Evolutionary conservation across 2,113 vertebrate genomes (phyloP).

Genomic region (Xyrauchen texanus): DNA sequence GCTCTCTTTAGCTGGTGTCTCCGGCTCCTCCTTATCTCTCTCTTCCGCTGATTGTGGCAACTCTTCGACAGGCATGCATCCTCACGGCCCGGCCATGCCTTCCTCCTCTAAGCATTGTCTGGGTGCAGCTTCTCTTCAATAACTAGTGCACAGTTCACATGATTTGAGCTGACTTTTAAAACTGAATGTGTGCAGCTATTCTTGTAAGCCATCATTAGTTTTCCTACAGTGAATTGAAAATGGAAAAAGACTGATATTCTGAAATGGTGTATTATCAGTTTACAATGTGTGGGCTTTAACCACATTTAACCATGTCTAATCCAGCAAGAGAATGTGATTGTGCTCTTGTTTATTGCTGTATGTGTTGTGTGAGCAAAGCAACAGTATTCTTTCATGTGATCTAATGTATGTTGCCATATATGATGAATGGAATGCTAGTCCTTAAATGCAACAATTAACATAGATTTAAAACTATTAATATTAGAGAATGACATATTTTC

Average conservation of each 20-base stretch:
- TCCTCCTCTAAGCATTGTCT: no score
- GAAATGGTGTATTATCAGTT: not conserved
- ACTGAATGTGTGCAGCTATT: not conserved
- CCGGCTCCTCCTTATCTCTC: no score
- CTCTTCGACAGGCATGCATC: no score
- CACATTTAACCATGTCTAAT: not conserved
- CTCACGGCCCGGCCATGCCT: no score
- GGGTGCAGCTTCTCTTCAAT: not conserved
- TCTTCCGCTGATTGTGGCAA: no score
- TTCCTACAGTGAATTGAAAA: not conserved
- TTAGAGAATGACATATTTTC: no score
- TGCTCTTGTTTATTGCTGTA: not conserved
- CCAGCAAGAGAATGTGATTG: conserved; percentile 8
- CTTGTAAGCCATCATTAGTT: not conserved
- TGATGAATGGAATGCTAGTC: not conserved
- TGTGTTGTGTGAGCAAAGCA: conserved; percentile 2
- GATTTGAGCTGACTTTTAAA: not conserved
- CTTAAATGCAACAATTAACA: not conserved
- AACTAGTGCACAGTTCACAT: not conserved
- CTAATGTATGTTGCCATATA: not conserved
- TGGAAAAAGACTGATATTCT: no score
- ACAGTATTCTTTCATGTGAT: not conserved
- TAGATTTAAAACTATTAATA: no score
- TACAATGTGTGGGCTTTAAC: conserved; percentile 10
- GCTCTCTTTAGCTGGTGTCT: no score